phyloP scores from a whole-genome alignment of 2,797 vertebrate genomes.

The Channallabes apus region DNA sequence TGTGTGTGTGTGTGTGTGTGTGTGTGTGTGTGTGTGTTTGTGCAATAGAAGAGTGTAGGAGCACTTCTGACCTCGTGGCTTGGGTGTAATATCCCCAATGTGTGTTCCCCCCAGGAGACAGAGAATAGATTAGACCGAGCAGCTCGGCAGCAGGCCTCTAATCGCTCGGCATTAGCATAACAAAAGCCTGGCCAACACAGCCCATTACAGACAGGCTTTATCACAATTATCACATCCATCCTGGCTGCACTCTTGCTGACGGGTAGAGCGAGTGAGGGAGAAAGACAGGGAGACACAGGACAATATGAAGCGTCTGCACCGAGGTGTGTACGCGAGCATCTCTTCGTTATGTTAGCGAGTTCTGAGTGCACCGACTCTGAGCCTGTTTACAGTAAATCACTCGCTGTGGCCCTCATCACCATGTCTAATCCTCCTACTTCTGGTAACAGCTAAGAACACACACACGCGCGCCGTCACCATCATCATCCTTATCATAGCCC shows the following conservation, averaged over 20 bases:
- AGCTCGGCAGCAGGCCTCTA: constrained; percentile 60
- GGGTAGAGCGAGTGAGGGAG: constrained; percentile 24
- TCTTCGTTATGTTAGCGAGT: constrained; percentile 35
- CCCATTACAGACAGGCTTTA: constrained; percentile 62
- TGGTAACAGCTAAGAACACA: constrained; percentile 34
- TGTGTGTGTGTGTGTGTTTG: constrained; percentile 24
- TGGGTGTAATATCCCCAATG: constrained; percentile 58
- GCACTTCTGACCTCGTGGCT: constrained; percentile 54
- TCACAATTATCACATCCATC: constrained; percentile 63
- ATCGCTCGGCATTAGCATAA: constrained; percentile 61
- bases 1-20: no score
- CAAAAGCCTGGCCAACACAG: constrained; percentile 59
- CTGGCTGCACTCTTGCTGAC: constrained; percentile 52
- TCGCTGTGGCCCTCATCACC: constrained; percentile 42
- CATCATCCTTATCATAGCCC: constrained; percentile 23
- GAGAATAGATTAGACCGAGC: constrained; percentile 56
- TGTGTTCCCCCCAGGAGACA: constrained; percentile 51
- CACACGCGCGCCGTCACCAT: background rate
- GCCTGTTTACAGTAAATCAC: constrained; percentile 35
- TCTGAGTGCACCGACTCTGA: background rate
- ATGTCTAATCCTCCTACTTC: constrained; percentile 42
- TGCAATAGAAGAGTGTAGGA: constrained; percentile 42
- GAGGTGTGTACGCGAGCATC: constrained; percentile 27
- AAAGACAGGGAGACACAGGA: constrained; percentile 26
- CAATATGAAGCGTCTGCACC: constrained; percentile 39